Conservation (phyloP, 2,113 vertebrate species). For the Caranx ignobilis region DNA sequence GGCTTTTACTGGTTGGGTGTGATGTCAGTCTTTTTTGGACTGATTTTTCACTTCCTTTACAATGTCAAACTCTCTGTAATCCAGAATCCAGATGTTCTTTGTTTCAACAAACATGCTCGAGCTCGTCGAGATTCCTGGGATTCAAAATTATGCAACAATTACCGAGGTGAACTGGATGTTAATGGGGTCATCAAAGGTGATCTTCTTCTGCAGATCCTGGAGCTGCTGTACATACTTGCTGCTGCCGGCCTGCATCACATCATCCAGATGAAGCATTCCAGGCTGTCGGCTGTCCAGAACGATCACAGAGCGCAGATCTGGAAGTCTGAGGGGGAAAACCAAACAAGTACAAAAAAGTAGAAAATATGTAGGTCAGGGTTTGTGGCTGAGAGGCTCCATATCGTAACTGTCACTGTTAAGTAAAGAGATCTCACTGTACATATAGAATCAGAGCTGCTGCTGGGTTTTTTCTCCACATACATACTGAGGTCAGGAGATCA, state of each 20-base stretch:
- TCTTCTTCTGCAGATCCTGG: slow-evolving; percentile 82
- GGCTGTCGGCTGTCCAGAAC: slow-evolving; percentile 85
- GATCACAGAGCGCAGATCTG: slow-evolving; percentile 89
- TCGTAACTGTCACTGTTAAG: neutral
- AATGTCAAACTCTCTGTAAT: too few relatives aligned
- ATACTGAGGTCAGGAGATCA: neutral
- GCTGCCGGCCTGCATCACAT: slow-evolving; percentile 88
- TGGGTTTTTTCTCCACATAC: neutral
- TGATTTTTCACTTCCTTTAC: too few relatives aligned
- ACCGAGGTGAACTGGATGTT: slow-evolving; percentile 98
- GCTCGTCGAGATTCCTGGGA: too few relatives aligned
- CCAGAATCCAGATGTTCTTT: too few relatives aligned
- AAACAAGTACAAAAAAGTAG: neutral
- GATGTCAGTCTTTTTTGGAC: too few relatives aligned
- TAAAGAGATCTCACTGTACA: too few relatives aligned
- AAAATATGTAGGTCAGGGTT: neutral
- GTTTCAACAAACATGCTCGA: too few relatives aligned
- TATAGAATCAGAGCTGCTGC: too few relatives aligned
- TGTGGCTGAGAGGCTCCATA: too few relatives aligned
- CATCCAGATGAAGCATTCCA: slow-evolving; percentile 87
- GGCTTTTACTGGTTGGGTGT: neutral
- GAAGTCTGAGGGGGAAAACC: slow-evolving; percentile 82
- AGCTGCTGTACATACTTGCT: slow-evolving; percentile 82
- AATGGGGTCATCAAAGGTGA: slow-evolving; percentile 89
- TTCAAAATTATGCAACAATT: slow-evolving; percentile 14